Base-by-base conservation (phyloP, 2,888 invertebrate genomes). In the Euclidia mi region DNA sequence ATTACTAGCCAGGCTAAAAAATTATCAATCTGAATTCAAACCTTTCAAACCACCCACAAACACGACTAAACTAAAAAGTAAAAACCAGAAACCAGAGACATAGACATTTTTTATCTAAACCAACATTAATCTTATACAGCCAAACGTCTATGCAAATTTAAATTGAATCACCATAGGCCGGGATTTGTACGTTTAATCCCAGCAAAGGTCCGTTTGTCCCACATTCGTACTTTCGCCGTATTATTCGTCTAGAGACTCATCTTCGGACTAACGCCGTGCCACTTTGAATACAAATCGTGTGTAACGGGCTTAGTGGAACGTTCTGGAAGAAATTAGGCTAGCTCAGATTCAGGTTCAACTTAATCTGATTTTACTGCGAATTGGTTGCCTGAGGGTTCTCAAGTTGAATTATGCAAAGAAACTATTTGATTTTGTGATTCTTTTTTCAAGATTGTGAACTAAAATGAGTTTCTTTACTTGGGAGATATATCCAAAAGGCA, bases 81-180 rank as follows among this genome's bases (percentile, higher is more conserved):
- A n/a, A n/a, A n/a, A n/a, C 31, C 14, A 43, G 17, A 45, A 11
- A 32, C 10, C 11, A 10, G 11, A 20, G 4, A 40, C 12, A 20
- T 17, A 49, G n/a, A n/a, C 34, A 34, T 40, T 56, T 70, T 59
- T 73, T 48, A 57, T 60, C 55, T 49, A 48, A 65, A 65, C 56
- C 52, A 58, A 59, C 71, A 73, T 53, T 52, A 56, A 53, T 71
- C 59, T 47, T 56, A 51, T 44, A 56, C 17, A 9, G 42, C 35
- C 61, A 73, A 75, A 71, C 56, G 61, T 65, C 65, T 85, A 89
- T 89, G 89, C 82, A 87, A 89, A 90, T 90, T 89, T 85, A 85
- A 88, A 90, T 89, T 89, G 86, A 90, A 90, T 88, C 82, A 84
- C 82, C 82, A 84, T 79, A 71, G 76, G 70, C 76, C 68, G 59